Percentiles rank a stretch among this genome's conserved stretches.
These are phyloP conservation scores for Anorthoa munda DNA, from an alignment of 2,888 invertebrate species.

Conservation along the genomic window DNA sequence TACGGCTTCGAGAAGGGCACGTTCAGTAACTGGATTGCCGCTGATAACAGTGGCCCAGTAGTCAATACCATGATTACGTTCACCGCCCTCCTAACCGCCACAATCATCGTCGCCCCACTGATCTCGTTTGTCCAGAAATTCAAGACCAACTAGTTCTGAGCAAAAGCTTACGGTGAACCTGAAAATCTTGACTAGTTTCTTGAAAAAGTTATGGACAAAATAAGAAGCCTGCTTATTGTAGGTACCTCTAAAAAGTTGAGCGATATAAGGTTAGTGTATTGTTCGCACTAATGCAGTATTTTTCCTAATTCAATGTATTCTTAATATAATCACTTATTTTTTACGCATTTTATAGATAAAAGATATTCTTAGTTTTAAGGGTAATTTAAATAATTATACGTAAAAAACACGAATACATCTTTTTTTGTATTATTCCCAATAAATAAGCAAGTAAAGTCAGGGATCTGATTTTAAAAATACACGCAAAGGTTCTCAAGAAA, in stretches of 20 bases:
- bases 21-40: slow-evolving; percentile 71
- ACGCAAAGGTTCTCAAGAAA: slow-evolving; percentile 3
- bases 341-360: slow-evolving; percentile 38
- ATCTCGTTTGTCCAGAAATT: slow-evolving; percentile 72
- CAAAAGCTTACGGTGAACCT: not conserved
- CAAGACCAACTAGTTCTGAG: slow-evolving; percentile 27
- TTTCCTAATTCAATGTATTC: slow-evolving; percentile 2
- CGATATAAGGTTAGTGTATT: not conserved
- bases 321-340: slow-evolving; percentile 19
- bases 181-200: not conserved
- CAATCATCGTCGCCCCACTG: slow-evolving; percentile 76
- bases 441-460: no score
- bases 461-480: not conserved
- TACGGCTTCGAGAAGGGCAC: slow-evolving; percentile 77
- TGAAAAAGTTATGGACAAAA: not conserved
- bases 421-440: not conserved
- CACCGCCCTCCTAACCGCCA: slow-evolving; percentile 67
- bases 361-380: slow-evolving; percentile 34
- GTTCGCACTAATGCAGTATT: not conserved
- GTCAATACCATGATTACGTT: slow-evolving; percentile 73
- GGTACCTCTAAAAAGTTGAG: slow-evolving; percentile 3
- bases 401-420: not conserved
- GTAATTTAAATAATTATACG: slow-evolving; percentile 26
- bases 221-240: slow-evolving; percentile 10
- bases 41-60: slow-evolving; percentile 48